A percentile compares a stretch with the other conserved stretches of the same genome.
These are phyloP conservation scores for Agrochola macilenta DNA, from an alignment of 2,888 invertebrate genomes.

Conservation along the genomic window DNA sequence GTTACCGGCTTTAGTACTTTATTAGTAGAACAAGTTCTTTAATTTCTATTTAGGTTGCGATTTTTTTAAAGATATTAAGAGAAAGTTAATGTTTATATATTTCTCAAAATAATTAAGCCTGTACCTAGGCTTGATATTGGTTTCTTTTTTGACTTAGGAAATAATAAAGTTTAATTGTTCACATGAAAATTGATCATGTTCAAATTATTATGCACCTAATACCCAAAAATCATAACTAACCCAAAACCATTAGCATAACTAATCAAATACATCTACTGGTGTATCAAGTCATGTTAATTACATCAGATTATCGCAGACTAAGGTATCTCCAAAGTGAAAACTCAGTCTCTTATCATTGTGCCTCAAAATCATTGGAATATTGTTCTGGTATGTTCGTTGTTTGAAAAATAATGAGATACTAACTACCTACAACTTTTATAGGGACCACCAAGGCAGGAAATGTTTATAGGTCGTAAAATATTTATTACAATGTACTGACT, in stretches of 20 bases:
- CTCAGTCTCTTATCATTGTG: background rate
- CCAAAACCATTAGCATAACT: constrained; percentile 1
- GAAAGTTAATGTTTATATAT: background rate
- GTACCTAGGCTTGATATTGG: background rate
- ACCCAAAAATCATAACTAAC: constrained; percentile 27
- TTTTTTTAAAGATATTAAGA: background rate
- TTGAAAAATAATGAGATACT: constrained; percentile 1
- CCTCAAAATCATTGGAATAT: constrained; percentile 5
- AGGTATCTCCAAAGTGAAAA: constrained; percentile 2
- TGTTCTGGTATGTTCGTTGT: background rate
- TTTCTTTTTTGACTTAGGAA: constrained; percentile 7
- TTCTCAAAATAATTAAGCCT: background rate
- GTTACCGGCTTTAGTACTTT: background rate
- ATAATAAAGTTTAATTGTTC: constrained; percentile 9
- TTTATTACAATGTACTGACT: constrained; percentile 63
- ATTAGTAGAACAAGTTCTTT: background rate
- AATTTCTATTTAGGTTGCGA: background rate
- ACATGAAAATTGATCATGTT: background rate
- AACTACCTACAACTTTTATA: constrained; percentile 4
- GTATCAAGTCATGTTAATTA: constrained; percentile 21
- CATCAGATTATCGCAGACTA: constrained; percentile 11
- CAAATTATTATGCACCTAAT: constrained; percentile 8
- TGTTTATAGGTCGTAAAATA: constrained; percentile 47
- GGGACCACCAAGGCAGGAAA: constrained; percentile 27
- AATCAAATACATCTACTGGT: constrained; percentile 13